phyloP scores from a whole-genome alignment of 1,140 invertebrate species.

The Nylanderia fulva region DNA sequence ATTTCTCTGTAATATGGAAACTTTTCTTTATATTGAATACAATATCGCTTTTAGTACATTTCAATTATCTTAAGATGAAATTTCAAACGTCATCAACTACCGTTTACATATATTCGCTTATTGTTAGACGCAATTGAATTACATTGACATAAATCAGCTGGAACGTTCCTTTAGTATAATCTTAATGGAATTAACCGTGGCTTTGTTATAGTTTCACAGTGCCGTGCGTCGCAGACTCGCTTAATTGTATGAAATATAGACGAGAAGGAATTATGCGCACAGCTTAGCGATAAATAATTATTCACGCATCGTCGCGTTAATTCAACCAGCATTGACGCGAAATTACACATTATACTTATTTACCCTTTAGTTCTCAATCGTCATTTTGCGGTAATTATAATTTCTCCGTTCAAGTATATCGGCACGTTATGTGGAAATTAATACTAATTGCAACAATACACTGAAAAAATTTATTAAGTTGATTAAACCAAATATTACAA shows the following conservation, averaged over 20 bases:
- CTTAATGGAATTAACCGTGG: constrained; percentile 51
- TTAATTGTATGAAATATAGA: constrained; percentile 56
- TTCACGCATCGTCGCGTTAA: constrained; percentile 35
- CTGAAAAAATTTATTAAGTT: no score
- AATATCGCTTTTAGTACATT: not conserved
- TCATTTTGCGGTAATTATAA: constrained; percentile 32
- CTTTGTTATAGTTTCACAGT: constrained; percentile 46
- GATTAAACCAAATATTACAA: no score
- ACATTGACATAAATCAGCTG: constrained; percentile 44
- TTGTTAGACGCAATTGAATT: constrained; percentile 1
- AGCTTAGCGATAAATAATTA: constrained; percentile 50
- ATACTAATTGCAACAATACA: not conserved
- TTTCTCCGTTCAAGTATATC: not conserved
- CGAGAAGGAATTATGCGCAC: constrained; percentile 38
- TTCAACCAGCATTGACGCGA: not conserved
- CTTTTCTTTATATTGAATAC: not conserved
- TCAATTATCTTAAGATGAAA: constrained; percentile 3
- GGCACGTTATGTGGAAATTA: not conserved
- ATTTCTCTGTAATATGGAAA: not conserved
- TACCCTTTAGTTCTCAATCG: not conserved
- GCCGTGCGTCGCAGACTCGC: constrained; percentile 15
- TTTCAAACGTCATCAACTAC: constrained; percentile 14
- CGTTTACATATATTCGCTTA: constrained; percentile 23
- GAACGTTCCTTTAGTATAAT: constrained; percentile 44
- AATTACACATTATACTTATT: constrained; percentile 17